These are phyloP conservation scores for Sturnus vulgaris DNA, from an alignment of 2,113 vertebrate species.

Conservation along the genomic window DNA sequence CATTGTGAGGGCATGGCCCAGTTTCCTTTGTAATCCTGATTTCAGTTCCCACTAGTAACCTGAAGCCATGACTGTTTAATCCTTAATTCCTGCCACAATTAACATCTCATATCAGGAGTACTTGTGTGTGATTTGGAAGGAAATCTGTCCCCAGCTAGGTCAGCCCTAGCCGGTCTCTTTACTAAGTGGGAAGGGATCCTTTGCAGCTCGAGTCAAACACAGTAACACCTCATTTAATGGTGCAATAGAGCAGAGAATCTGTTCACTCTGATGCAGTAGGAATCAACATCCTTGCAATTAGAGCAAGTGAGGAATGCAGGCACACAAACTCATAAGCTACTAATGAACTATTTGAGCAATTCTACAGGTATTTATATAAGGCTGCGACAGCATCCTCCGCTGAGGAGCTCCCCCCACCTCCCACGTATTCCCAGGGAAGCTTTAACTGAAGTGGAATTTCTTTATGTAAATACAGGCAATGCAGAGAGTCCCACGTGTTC, in stretches of 20 bases:
- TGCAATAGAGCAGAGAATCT: slow-evolving; percentile 47
- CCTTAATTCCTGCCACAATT: slow-evolving; percentile 70
- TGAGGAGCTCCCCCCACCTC: not conserved
- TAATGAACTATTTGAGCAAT: slow-evolving; percentile 56
- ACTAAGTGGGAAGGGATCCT: slow-evolving; percentile 29
- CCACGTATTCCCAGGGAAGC: not conserved
- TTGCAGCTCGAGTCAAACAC: not conserved
- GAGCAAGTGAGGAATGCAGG: slow-evolving; percentile 2
- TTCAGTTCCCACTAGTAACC: slow-evolving; percentile 63
- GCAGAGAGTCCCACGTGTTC: not conserved
- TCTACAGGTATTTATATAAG: slow-evolving; percentile 49
- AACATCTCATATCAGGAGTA: slow-evolving; percentile 63
- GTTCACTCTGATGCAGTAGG: not conserved
- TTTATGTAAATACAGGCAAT: not conserved
- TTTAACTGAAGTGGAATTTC: not conserved
- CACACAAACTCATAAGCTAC: slow-evolving; percentile 17
- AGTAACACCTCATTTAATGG: slow-evolving; percentile 62
- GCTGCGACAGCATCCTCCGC: slow-evolving; percentile 17
- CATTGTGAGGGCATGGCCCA: slow-evolving; percentile 70
- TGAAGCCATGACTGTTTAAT: slow-evolving; percentile 67
- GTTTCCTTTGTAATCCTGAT: slow-evolving; percentile 71
- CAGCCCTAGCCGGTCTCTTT: slow-evolving; percentile 33
- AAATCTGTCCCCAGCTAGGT: slow-evolving; percentile 63
- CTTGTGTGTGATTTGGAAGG: slow-evolving; percentile 52
- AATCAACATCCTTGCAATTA: slow-evolving; percentile 42